phyloP scores from a whole-genome alignment of 2,888 invertebrate species.

The Argyresthia goedartella region DNA sequence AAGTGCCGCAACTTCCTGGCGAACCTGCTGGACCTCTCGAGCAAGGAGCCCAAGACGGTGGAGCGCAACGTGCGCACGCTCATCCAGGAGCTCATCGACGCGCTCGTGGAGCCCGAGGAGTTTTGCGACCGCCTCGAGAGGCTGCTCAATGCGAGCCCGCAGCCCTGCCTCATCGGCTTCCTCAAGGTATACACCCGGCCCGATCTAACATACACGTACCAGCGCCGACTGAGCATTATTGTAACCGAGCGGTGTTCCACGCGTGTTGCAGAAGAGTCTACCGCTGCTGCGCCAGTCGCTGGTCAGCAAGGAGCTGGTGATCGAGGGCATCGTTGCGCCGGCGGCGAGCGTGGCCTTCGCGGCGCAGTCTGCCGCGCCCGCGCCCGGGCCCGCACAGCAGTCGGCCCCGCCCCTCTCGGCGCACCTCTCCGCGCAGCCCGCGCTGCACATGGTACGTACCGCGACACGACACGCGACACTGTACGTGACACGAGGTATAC shows the following conservation, averaged over 20 bases:
- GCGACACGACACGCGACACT: neutral
- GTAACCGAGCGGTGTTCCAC: neutral
- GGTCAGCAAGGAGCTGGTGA: slow-evolving; percentile 89
- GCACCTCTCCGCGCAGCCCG: too few relatives aligned
- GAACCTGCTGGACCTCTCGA: slow-evolving; percentile 94
- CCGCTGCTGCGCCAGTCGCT: slow-evolving; percentile 92
- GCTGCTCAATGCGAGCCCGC: slow-evolving; percentile 96
- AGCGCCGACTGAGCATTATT: neutral
- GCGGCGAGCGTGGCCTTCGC: slow-evolving; percentile 67
- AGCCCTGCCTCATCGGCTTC: slow-evolving; percentile 98
- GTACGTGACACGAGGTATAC: too few relatives aligned
- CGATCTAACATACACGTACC: neutral
- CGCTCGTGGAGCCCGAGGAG: slow-evolving; percentile 94
- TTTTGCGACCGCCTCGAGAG: slow-evolving; percentile 96
- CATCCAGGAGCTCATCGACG: slow-evolving; percentile 96
- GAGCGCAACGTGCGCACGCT: slow-evolving; percentile 93
- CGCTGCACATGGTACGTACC: slow-evolving; percentile 35
- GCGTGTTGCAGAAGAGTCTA: slow-evolving; percentile 90
- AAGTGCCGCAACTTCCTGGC: slow-evolving; percentile 98
- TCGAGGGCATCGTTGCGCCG: slow-evolving; percentile 95
- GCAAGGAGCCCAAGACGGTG: slow-evolving; percentile 93
- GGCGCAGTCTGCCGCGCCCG: slow-evolving; percentile 20
- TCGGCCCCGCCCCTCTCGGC: too few relatives aligned
- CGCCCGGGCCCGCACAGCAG: slow-evolving; percentile 26
- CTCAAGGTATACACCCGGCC: slow-evolving; percentile 80